A percentile compares a stretch with the other conserved stretches of the same genome.
These are phyloP conservation scores for Octomys mimax DNA, from an alignment of 2,797 vertebrate genomes.

Conservation along the genomic window DNA sequence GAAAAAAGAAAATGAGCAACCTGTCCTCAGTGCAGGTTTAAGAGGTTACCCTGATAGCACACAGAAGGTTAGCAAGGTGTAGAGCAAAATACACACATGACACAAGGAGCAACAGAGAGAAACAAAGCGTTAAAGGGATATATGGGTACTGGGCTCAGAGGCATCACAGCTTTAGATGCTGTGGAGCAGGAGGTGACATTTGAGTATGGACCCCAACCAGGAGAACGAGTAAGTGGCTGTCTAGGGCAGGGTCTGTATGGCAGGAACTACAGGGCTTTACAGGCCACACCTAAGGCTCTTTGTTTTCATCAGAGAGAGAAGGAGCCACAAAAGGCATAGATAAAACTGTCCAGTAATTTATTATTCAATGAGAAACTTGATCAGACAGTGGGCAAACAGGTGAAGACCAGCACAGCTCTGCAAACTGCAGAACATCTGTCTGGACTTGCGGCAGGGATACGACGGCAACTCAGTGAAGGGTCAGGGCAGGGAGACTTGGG, in stretches of 20 bases:
- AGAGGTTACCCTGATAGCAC: neutral
- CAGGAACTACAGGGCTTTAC: neutral
- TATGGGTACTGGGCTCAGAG: too few species aligned
- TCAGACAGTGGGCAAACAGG: neutral
- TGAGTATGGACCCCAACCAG: neutral
- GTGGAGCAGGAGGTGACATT: neutral
- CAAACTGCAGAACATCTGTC: neutral
- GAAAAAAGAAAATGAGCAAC: neutral
- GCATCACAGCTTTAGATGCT: neutral
- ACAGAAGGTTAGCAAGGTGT: neutral
- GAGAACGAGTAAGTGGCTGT: neutral
- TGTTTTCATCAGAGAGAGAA: neutral
- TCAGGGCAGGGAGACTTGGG: neutral
- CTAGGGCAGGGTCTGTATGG: neutral
- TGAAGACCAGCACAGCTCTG: neutral
- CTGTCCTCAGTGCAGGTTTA: neutral
- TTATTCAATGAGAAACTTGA: neutral
- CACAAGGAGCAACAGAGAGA: neutral
- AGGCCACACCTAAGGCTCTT: neutral
- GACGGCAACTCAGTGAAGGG: neutral
- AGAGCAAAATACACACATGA: neutral
- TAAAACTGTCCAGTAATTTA: neutral
- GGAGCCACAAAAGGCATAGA: neutral
- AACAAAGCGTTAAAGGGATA: neutral
- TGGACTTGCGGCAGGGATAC: neutral